Evolutionary conservation across 2,797 vertebrate genomes (phyloP).

Genomic region (Myotis pilosus): DNA sequence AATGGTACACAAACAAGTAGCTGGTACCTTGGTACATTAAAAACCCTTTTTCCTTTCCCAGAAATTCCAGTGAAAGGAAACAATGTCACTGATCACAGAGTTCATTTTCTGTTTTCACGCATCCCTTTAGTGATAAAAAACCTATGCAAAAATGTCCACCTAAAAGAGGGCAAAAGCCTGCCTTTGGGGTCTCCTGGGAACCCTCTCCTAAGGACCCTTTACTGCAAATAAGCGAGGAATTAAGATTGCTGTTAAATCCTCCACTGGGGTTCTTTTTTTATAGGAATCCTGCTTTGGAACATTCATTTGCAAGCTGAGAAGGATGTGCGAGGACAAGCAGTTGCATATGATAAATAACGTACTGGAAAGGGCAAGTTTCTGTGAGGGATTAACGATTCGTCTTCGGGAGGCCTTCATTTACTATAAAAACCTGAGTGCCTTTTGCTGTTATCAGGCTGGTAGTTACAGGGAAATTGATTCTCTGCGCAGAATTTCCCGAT

Average conservation of each 20-base stretch:
- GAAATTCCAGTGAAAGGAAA: neutral
- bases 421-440: neutral
- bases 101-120: neutral
- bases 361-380: slow-evolving; percentile 54
- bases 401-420: slow-evolving; percentile 59
- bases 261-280: neutral
- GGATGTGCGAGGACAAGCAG: neutral
- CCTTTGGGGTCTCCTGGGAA: neutral
- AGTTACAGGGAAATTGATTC: slow-evolving; percentile 69
- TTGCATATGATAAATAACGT: slow-evolving; percentile 3
- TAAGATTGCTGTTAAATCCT: neutral
- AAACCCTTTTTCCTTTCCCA: neutral
- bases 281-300: neutral
- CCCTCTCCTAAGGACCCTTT: neutral
- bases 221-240: neutral
- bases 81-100: neutral
- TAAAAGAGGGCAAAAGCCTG: neutral
- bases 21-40: neutral
- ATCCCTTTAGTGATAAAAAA: neutral
- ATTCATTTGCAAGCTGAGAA: neutral
- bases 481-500: slow-evolving; percentile 28
- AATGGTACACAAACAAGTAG: neutral
- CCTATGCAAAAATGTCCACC: neutral
- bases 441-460: slow-evolving; percentile 45
- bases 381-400: neutral